phyloP scores from a whole-genome alignment of 2,113 vertebrate species.

The Mesocricetus auratus region DNA sequence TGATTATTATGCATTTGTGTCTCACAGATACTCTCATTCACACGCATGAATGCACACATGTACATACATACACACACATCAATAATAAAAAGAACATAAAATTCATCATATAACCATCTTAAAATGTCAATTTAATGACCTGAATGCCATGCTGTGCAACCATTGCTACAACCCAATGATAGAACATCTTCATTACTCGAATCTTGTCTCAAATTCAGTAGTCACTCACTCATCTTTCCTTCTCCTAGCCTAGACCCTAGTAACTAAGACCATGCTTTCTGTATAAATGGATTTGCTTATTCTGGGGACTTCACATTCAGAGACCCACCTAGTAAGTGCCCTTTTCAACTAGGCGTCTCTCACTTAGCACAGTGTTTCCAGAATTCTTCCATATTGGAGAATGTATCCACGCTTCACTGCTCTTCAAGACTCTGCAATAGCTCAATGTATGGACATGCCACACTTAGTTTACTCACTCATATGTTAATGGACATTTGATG shows the following conservation, averaged over 20 bases:
- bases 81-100: not conserved
- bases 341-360: not conserved
- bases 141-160: not conserved
- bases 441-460: not conserved
- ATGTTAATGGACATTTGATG: not conserved
- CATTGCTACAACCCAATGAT: no score
- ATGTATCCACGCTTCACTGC: not conserved
- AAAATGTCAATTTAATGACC: not conserved
- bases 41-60: not conserved
- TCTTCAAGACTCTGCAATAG: not conserved
- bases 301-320: not conserved
- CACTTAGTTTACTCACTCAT: not conserved
- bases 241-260: not conserved
- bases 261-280: not conserved
- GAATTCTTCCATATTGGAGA: not conserved
- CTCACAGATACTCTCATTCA: not conserved
- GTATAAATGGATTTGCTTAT: not conserved
- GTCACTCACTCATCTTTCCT: not conserved
- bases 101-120: not conserved
- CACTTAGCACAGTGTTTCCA: not conserved
- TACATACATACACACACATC: not conserved
- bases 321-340: not conserved
- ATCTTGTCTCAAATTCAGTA: not conserved
- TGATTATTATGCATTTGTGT: not conserved
- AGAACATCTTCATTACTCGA: not conserved